Evolutionary conservation across 2,888 invertebrate species (phyloP), one percentile per base, ranked within the genome.

Genomic region (Rhopalosiphum nymphaeae): DNA sequence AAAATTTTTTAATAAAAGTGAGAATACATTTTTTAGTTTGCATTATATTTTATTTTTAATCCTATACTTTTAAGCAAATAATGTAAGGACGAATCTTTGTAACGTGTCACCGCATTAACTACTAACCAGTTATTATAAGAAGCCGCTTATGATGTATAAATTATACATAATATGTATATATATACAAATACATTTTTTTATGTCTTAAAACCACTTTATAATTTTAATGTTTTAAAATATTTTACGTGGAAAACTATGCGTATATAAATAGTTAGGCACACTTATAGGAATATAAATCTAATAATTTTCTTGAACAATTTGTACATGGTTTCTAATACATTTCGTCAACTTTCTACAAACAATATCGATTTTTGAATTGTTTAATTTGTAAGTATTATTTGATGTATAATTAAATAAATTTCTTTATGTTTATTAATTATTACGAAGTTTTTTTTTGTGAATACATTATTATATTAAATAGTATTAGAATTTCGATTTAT

Each of bases 161-260:
- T 36, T 36, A 67, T n/a, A n/a, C 0, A 67, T n/a, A 67, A 36
- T 67, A n/a, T n/a, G 13, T 61, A 4, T 29, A 57, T 29, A 61
- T 10, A 61, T 29, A 53, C 25, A 26, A 0, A 61, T 29, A 29
- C 61, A 29, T 86, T 86, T 86, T 44, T 86, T 44, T 86, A 67
- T 67, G 36, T 67, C 67, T 86, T 86, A 29, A 86, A 86, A 86
- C 85, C 85, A 29, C 85, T 86, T 44, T 46, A 46, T 86, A 67
- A 67, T 44, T 46, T 44, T 46, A 85, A 86, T 46, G 46, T 86
- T 29, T 86, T 44, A 11, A 86, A 29, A 46, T 46, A 0, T 46
- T 86, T 21, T 42, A 84, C 16, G 16, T 36, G 3, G 5, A 36
- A 84, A 84, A 86, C 44, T 46, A 86, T 44, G 29, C 49, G 25